Evolutionary conservation across 2,888 invertebrate species (phyloP), one percentile per base, ranked within the genome.

Genomic region (Heliothis peltigera): DNA sequence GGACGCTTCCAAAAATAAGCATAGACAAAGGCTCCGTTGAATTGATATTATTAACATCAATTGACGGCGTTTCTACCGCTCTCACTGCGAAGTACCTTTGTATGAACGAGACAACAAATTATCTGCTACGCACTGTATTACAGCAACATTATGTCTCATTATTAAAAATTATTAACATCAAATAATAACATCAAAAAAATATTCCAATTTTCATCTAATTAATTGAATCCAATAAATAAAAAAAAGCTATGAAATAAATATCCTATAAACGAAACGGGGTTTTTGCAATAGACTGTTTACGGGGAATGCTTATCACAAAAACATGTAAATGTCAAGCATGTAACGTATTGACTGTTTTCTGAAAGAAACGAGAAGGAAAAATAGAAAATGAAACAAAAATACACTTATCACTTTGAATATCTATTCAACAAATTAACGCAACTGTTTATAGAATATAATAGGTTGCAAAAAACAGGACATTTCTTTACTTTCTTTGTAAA

Each of bases 401-500:
- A n/a, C n/a, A n/a, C 10, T 4, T n/a, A 39, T n/a, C 4, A 39
- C 5, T n/a, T 15, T n/a, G 15, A 35, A 35, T 4, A 15, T 15
- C 15, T 4, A 1, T 15, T 35, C 15, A 15, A 39, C n/a, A 5
- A 5, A 15, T 39, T n/a, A 10, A 39, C 4, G 5, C 6, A n/a
- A 15, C 5, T 39, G 1, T n/a, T 35, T 15, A 0, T 4, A 15
- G 1, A 15, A 39, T n/a, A n/a, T 3, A n/a, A 15, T n/a, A 39
- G 5, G 39, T 39, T 39, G 4, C 4, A 4, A 39, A 44, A 58
- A 46, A 15, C 0, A 25, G 19, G 15, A 32, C 3, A 42, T 22
- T 19, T 52, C 18, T 15, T 53, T 35, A n/a, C 63, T 67, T 19
- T 42, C 74, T 55, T 52, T 25, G 18, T 39, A 71, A 75, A 75